These are phyloP conservation scores for Xiphorhynchus erythropygius DNA, from an alignment of 2,797 vertebrate genomes.

Conservation along the genomic window DNA sequence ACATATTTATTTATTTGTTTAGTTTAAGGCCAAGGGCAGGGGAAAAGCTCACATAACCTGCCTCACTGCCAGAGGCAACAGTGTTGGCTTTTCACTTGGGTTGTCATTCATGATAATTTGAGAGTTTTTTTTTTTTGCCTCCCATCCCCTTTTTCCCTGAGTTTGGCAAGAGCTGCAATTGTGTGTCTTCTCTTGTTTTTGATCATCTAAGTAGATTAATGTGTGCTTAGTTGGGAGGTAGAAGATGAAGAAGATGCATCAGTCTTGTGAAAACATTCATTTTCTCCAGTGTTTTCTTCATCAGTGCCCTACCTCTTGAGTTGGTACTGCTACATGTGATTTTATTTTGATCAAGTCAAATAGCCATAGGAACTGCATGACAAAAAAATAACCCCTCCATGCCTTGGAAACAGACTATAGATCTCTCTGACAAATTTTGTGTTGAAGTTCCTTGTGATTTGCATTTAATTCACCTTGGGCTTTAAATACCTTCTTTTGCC, in stretches of 20 bases:
- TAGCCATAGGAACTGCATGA: neutral
- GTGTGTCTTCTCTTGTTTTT: constrained; percentile 75
- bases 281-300: constrained; percentile 65
- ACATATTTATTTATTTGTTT: constrained; percentile 59
- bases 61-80: neutral
- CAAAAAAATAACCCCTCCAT: neutral
- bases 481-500: neutral
- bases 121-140: neutral
- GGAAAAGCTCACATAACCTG: constrained; percentile 40
- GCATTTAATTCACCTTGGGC: neutral
- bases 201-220: constrained; percentile 73
- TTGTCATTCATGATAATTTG: constrained; percentile 76
- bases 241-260: constrained; percentile 42
- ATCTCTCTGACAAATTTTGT: neutral
- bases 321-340: neutral
- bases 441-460: neutral
- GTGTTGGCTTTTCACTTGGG: constrained; percentile 20
- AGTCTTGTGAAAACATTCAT: constrained; percentile 58
- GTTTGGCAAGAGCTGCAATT: constrained; percentile 77
- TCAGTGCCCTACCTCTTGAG: constrained; percentile 45
- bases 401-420: neutral
- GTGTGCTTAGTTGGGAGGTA: neutral
- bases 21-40: constrained; percentile 56
- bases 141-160: neutral
- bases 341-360: constrained; percentile 22